Conservation (phyloP, 2,888 invertebrate species). For the Hydrotaea diabolus region DNA sequence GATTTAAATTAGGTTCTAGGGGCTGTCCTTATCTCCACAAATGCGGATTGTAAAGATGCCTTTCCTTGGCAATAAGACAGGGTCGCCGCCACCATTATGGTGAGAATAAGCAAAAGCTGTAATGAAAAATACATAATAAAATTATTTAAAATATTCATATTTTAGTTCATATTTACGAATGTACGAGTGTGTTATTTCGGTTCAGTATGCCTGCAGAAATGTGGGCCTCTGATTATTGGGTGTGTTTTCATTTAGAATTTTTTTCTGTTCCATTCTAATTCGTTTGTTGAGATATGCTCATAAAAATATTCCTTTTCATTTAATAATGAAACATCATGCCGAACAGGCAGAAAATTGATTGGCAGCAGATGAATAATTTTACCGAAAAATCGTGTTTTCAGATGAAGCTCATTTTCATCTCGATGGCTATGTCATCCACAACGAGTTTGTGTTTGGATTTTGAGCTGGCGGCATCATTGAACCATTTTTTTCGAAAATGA, state of each 20-base stretch:
- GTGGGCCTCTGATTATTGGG: background rate
- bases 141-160: background rate
- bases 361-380: too few relatives aligned
- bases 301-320: conserved; percentile 35
- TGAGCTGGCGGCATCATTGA: too few relatives aligned
- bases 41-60: conserved; percentile 73
- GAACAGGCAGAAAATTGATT: too few relatives aligned
- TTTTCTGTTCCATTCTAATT: too few relatives aligned
- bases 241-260: conserved; percentile 41
- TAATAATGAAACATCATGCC: too few relatives aligned
- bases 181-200: background rate
- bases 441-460: too few relatives aligned
- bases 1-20: conserved; percentile 75
- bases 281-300: conserved; percentile 8
- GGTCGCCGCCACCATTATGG: conserved; percentile 50
- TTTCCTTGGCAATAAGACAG: too few relatives aligned
- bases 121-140: conserved; percentile 41
- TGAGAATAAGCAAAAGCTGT: conserved; percentile 72
- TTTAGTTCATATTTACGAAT: background rate
- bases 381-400: too few relatives aligned
- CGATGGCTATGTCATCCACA: too few relatives aligned
- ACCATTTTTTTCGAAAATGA: too few relatives aligned
- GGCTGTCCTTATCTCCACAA: conserved; percentile 76
- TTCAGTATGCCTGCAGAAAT: background rate
- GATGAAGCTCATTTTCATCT: too few relatives aligned